Base-by-base conservation (phyloP, 2,113 vertebrate genomes). In the Vicugna pacos region DNA sequence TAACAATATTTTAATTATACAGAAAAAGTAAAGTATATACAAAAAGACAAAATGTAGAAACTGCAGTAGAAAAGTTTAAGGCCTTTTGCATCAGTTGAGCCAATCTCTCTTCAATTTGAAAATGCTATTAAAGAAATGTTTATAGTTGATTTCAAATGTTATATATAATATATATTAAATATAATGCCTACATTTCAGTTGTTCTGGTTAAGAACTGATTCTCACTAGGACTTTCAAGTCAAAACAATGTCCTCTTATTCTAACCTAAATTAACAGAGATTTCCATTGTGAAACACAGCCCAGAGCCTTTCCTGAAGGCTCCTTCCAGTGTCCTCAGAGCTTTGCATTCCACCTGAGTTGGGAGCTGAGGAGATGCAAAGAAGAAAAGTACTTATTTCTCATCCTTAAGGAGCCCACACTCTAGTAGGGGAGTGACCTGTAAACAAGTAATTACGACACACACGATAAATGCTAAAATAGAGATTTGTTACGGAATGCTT, bases 371-470 rank as follows among this genome's bases (percentile, higher is more conserved):
- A 89, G n/a, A 86, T 22, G 11, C 48, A 93, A 87, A 87, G 46
- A 65, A 75, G 3, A 96, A 90, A 86, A 76, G 38, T 28, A 81
- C 46, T 88, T 38, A 48, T 26, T 67, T 91, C 15, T 92, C 26
- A 56, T 54, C 54, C 38, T 91, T 82, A 93, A 89, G 30, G 12
- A 94, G 35, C 42, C 84, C 89, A n/a, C 7, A 62, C 30, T 85
- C 24, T 62, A 60, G 17, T 30, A 86, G 26, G 22, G 11, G 22
- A 89, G 62, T 35, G 42, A 69, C 19, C 54, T 22, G 32, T 73
- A 81, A 77, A 93, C 22, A 90, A 97, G 32, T 28, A 95, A 92
- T 93, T 95, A 96, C 58, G 48, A 79, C 22, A 89, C 56, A 42
- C 8, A 30, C 12, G 42, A 64, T 38, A 83, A 82, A 96, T 38